Evolutionary conservation across 2,888 invertebrate genomes (phyloP), one percentile per base, ranked within the genome.

Genomic region (Priocnemis perturbator): DNA sequence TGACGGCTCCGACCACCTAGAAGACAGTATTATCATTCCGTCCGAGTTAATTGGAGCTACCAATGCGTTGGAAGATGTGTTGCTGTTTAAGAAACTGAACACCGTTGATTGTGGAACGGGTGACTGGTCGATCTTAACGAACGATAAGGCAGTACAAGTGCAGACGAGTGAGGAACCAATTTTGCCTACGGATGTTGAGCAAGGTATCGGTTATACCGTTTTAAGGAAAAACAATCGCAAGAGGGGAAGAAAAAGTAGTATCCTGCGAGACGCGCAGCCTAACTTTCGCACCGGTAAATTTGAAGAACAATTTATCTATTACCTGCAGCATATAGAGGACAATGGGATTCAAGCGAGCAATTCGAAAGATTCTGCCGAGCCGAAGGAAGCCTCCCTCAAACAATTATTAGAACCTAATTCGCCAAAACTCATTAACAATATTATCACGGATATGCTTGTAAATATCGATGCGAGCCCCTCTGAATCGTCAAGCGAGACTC

Each of bases 251-350:
- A 60, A 81, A 3, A 57, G 78, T 1, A 80, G 75, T 47, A 64
- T 72, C 9, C 44, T 71, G 9, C 64, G 73, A n/a, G 76, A 78
- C 0, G 74, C 71, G 0, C 58, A 45, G 0, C 60, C 73, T 11
- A 74, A 80, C n/a, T 73, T 83, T 23, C 64, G 82, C 60, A 78
- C 79, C 17, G 82, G 79, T 1, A 85, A 85, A 58, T 89, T 86
- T 44, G 82, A 87, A n/a, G 86, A 88, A 55, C 81, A 88, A 50
- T 89, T 77, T 71, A 78, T 88, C 21, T 78, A 69, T 55, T 84
- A 83, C 61, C 67, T 88, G 17, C 87, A 88, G 47, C 74, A 83
- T 15, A 82, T 85, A 2, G 87, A 88, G 57, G 83, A 86, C 60
- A 60, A 74, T 17, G 82, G 82, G 0, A 79, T 82, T 4, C 73